A percentile compares a stretch with the other conserved stretches of the same genome.
Evolutionary conservation across 2,888 invertebrate species (phyloP).

Genomic region (Lochmaea capreae): DNA sequence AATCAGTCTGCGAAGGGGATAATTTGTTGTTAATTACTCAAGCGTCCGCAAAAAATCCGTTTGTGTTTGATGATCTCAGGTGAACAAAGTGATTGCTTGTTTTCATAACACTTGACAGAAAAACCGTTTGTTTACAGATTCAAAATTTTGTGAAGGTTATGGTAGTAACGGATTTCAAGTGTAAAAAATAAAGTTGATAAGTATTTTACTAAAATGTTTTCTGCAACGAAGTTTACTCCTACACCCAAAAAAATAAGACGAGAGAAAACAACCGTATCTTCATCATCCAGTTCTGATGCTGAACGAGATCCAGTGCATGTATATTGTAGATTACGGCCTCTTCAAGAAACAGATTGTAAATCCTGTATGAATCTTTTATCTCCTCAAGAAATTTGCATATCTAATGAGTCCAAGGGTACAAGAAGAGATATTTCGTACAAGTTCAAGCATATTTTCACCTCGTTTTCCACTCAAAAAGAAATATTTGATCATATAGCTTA

Average conservation of each 20-base stretch:
- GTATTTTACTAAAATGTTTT: constrained; percentile 49
- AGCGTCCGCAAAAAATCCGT: too few species aligned
- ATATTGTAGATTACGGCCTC: constrained; percentile 86
- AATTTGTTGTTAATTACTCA: too few species aligned
- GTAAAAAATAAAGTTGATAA: not conserved
- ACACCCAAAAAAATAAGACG: constrained; percentile 53
- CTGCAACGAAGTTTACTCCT: constrained; percentile 52
- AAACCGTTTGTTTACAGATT: constrained; percentile 8
- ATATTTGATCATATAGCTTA: constrained; percentile 86
- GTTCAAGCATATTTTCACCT: constrained; percentile 89
- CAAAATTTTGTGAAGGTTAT: not conserved
- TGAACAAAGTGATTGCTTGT: too few species aligned
- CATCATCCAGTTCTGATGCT: constrained; percentile 52
- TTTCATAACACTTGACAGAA: not conserved
- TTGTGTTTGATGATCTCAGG: too few species aligned
- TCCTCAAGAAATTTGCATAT: constrained; percentile 58
- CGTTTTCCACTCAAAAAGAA: constrained; percentile 82
- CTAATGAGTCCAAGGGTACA: constrained; percentile 64
- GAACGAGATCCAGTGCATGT: constrained; percentile 84
- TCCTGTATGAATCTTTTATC: constrained; percentile 79
- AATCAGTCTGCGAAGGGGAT: too few species aligned
- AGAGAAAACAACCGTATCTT: constrained; percentile 58
- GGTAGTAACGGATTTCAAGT: not conserved
- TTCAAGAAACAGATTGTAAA: constrained; percentile 72
- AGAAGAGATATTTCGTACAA: constrained; percentile 80